phyloP scores from a whole-genome alignment of 1,140 invertebrate species.

The Drosophila nigromelanica region DNA sequence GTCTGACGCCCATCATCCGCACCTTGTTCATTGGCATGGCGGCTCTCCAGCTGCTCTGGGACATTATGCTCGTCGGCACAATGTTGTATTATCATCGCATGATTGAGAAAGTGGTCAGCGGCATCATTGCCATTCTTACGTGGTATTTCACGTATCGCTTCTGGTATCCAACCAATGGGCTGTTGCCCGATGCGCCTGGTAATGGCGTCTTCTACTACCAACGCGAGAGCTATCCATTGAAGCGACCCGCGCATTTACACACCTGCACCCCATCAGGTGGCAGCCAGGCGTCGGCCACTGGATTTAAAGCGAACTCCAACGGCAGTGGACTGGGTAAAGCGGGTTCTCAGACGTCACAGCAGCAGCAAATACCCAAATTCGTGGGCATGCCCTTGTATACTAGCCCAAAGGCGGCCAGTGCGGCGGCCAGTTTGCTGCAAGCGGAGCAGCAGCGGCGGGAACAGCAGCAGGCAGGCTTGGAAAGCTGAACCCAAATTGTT shows the following conservation, averaged over 20 bases:
- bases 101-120: constrained; percentile 96
- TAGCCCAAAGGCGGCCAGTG: constrained; percentile 57
- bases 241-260: constrained; percentile 63
- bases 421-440: constrained; percentile 50
- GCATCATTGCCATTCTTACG: constrained; percentile 91
- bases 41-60: constrained; percentile 93
- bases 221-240: constrained; percentile 75
- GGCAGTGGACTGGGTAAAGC: constrained; percentile 28
- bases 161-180: constrained; percentile 88
- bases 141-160: constrained; percentile 97
- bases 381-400: constrained; percentile 91
- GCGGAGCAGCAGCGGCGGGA: constrained; percentile 44
- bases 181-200: constrained; percentile 89
- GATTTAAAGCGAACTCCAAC: constrained; percentile 40
- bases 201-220: constrained; percentile 92
- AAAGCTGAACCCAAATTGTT: constrained; percentile 35
- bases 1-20: constrained; percentile 93
- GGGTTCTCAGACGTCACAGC: constrained; percentile 13
- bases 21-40: constrained; percentile 91
- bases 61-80: constrained; percentile 96
- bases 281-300: constrained; percentile 11
- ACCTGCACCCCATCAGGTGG: constrained; percentile 9
- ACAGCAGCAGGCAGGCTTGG: constrained; percentile 35
- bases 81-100: constrained; percentile 97
- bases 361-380: constrained; percentile 85